phyloP scores from a whole-genome alignment of 2,888 invertebrate genomes.

The Neoitamus cyanurus region DNA sequence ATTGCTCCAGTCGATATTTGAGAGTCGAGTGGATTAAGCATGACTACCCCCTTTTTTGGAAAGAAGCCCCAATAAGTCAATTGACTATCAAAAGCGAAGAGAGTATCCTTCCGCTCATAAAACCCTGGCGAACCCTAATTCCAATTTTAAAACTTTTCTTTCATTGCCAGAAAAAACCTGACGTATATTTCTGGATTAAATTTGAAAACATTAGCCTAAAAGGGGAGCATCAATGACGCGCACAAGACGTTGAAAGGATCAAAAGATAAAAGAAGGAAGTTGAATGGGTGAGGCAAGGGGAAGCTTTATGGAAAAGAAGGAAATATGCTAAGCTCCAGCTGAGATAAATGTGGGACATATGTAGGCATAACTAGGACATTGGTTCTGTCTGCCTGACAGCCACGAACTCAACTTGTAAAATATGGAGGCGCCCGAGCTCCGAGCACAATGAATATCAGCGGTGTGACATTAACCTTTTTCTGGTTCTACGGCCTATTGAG shows the following conservation, averaged over 20 bases:
- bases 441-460: conserved; percentile 7
- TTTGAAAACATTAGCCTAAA: conserved; percentile 9
- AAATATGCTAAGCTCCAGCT: conserved; percentile 11
- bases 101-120: not conserved
- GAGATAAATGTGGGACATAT: conserved; percentile 1
- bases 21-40: not conserved
- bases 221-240: conserved; percentile 16
- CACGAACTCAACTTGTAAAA: conserved; percentile 3
- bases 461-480: conserved; percentile 42
- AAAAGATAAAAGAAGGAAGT: conserved; percentile 14
- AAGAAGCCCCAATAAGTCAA: not conserved
- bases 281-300: not conserved
- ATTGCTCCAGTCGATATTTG: not conserved
- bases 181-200: not conserved
- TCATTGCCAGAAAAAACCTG: not conserved
- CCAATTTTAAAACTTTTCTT: not conserved
- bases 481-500: conserved; percentile 25
- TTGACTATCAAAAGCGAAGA: not conserved
- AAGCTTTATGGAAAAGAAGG: not conserved
- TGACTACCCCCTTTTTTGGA: not conserved
- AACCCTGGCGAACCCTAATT: conserved; percentile 1
- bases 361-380: conserved; percentile 3
- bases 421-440: not conserved
- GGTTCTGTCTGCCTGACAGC: conserved; percentile 7
- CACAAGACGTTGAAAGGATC: conserved; percentile 24